Evolutionary conservation across 2,797 vertebrate genomes (phyloP).

Genomic region (Nasua narica): DNA sequence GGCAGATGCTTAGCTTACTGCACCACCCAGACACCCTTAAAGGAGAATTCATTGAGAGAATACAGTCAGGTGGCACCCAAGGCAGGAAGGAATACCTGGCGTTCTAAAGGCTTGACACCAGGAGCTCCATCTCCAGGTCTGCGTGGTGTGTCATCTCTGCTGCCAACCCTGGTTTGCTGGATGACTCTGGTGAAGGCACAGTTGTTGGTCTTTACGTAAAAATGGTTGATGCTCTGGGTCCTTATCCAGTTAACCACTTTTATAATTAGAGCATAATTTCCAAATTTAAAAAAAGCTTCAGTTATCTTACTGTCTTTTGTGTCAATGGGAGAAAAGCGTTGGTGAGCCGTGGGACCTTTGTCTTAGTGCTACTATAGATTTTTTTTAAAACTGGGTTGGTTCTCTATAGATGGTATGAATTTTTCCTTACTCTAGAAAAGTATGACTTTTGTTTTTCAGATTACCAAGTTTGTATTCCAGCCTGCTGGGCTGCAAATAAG

Average conservation of each 20-base stretch:
- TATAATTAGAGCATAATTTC: not conserved
- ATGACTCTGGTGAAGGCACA: not conserved
- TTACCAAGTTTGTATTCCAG: not conserved
- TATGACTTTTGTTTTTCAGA: not conserved
- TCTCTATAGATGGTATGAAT: not conserved
- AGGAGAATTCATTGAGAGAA: not conserved
- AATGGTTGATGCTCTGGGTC: not conserved
- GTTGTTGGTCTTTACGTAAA: not conserved
- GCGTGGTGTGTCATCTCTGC: not conserved
- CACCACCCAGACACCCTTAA: not conserved
- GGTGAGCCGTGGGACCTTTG: not conserved
- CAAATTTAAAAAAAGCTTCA: not conserved
- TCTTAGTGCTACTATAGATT: not conserved
- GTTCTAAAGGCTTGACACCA: not conserved
- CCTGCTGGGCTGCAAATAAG: not conserved
- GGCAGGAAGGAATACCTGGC: not conserved
- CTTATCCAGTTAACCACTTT: not conserved
- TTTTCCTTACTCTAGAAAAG: not conserved
- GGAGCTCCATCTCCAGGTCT: not conserved
- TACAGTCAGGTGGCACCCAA: not conserved
- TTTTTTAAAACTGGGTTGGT: not conserved
- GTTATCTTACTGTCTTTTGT: not conserved
- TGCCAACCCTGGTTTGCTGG: not conserved
- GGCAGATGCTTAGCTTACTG: not conserved
- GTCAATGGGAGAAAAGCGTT: not conserved